Percentiles rank a stretch among this genome's conserved stretches.
Conservation (phyloP, 2,888 invertebrate genomes). For the Ochropleura leucogaster region DNA sequence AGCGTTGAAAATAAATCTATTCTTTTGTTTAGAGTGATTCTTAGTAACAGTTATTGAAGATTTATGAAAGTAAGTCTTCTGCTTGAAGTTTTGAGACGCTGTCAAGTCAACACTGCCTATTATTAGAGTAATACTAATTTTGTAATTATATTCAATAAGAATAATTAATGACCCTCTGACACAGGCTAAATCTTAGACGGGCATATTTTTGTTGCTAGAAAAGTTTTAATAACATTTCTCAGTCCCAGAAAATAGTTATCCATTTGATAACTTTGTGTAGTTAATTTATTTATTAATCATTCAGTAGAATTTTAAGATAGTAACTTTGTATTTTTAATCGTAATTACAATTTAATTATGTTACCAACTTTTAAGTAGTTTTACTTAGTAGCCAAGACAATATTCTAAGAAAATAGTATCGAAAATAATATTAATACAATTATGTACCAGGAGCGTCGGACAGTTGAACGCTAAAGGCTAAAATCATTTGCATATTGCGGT, state of each 20-base stretch:
- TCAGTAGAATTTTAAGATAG: neutral
- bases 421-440: conserved; percentile 57
- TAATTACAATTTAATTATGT: conserved; percentile 2
- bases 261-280: neutral
- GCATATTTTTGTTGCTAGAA: neutral
- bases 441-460: conserved; percentile 61
- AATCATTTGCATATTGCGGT: conserved; percentile 89
- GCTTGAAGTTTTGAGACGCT: conserved; percentile 37
- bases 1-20: conserved; percentile 79
- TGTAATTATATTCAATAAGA: conserved; percentile 1
- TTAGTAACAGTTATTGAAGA: conserved; percentile 55
- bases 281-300: neutral
- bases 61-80: conserved; percentile 28
- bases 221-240: neutral
- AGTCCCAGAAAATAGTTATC: neutral
- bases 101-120: conserved; percentile 15
- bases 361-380: conserved; percentile 20
- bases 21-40: conserved; percentile 74
- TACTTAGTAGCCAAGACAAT: conserved; percentile 19
- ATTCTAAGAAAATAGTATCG: conserved; percentile 45
- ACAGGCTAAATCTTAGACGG: neutral
- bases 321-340: neutral
- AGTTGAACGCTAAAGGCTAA: conserved; percentile 83
- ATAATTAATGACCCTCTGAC: conserved; percentile 25
- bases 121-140: conserved; percentile 14